Percentiles rank a stretch among this genome's conserved stretches.
phyloP scores from a whole-genome alignment of 2,888 invertebrate species.

The Lycophotia porphyrea region DNA sequence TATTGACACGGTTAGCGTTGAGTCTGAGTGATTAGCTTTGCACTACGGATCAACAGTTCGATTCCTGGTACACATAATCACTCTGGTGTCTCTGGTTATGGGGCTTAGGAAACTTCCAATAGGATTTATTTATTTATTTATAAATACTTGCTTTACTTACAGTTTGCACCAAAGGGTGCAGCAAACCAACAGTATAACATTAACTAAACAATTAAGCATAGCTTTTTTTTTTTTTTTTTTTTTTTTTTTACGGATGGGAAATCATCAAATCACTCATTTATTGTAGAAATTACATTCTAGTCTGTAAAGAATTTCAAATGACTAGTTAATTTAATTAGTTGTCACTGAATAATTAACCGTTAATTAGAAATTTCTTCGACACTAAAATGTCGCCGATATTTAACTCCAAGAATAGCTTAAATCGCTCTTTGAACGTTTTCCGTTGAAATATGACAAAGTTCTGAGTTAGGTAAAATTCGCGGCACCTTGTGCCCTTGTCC shows the following conservation, averaged over 20 bases:
- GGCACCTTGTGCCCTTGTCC: conserved; percentile 64
- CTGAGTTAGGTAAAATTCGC: conserved; percentile 59
- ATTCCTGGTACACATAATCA: background rate
- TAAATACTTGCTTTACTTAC: no score
- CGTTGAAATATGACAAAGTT: conserved; percentile 67
- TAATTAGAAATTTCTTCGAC: conserved; percentile 35
- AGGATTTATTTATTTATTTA: no score
- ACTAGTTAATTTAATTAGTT: background rate
- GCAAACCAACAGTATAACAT: no score
- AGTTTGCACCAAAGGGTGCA: no score
- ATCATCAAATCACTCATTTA: background rate
- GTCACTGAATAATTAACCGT: conserved; percentile 13
- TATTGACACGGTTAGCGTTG: background rate
- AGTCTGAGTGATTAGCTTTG: conserved; percentile 2
- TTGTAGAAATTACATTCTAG: background rate
- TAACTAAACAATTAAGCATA: no score
- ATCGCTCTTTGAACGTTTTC: conserved; percentile 61
- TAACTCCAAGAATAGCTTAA: conserved; percentile 60
- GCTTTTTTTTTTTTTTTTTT: no score
- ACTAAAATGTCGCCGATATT: conserved; percentile 46
- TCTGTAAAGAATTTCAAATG: background rate
- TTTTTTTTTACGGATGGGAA: no score
- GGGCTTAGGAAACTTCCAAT: background rate
- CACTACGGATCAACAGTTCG: background rate
- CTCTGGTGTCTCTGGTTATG: background rate